Evolutionary conservation across 2,888 invertebrate species (phyloP).

Genomic region (Eurytoma adleriae): DNA sequence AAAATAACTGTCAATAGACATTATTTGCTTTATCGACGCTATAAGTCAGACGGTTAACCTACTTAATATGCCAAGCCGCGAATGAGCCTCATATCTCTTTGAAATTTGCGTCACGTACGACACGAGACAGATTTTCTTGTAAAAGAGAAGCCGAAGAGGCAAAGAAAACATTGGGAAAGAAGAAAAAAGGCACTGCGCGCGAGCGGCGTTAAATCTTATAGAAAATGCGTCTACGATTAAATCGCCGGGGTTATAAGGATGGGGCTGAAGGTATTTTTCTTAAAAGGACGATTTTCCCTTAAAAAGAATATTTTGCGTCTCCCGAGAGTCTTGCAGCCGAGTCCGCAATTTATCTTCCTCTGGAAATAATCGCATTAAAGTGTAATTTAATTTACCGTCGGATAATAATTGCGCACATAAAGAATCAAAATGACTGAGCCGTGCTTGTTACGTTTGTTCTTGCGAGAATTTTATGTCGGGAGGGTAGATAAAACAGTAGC

Average conservation of each 20-base stretch:
- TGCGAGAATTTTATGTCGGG: slow-evolving; percentile 33
- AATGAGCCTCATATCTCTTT: too few species aligned
- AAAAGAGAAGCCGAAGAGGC: too few species aligned
- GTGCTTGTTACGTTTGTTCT: slow-evolving; percentile 13
- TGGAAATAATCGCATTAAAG: slow-evolving; percentile 3
- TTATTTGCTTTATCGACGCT: too few species aligned
- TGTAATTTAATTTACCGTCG: slow-evolving; percentile 19
- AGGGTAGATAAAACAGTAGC: neutral
- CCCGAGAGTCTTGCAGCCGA: neutral
- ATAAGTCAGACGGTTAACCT: too few species aligned
- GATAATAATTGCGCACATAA: slow-evolving; percentile 26
- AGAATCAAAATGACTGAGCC: slow-evolving; percentile 9
- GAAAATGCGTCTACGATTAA: neutral
- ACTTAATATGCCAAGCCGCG: too few species aligned
- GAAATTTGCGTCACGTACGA: too few species aligned
- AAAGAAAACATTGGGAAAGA: too few species aligned
- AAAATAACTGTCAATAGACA: too few species aligned
- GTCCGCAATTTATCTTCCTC: neutral
- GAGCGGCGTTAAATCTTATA: too few species aligned
- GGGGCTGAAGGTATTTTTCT: neutral
- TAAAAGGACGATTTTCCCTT: neutral
- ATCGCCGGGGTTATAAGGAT: neutral
- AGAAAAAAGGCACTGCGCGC: too few species aligned
- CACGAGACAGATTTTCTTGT: too few species aligned
- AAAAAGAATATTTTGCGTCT: neutral